Base-by-base conservation (phyloP, 2,888 invertebrate genomes). In the Isotomurus palustris region DNA sequence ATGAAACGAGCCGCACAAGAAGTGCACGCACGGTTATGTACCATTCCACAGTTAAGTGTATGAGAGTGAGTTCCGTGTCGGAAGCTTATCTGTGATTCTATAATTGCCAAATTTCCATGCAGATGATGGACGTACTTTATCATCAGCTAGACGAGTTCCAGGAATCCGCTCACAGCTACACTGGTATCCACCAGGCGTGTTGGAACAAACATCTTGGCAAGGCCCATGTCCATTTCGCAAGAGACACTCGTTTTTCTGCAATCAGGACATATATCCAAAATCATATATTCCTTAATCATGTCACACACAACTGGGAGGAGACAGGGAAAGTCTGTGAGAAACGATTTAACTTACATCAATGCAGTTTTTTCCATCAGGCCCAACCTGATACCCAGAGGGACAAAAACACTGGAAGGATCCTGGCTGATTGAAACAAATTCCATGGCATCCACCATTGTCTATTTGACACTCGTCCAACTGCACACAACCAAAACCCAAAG, bases 191-290 rank as follows among this genome's bases (percentile, higher is more conserved):
- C 83, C 83, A 69, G 78, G 76, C 36, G 77, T 77, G 73, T 84
- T 84, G 61, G 73, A 73, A 72, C 84, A 85, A 40, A 76, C 76
- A 69, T 82, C 83, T 73, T 84, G 82, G 72, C 84, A 85, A 14
- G 83, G 83, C 6, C 83, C 84, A 68, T 78, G 80, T 24, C 83
- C 84, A 73, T 83, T 83, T 70, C 82, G 79, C 67, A 80, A 74
- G 27, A 81, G 74, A 71, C 83, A 84, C 73, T 83, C 83, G 73
- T 84, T 81, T 66, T 81, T 75, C 48, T 49, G 17, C 14, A 40
- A 40, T n/a, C n/a, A n/a, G n/a, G n/a, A n/a, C n/a, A n/a, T n/a
- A n/a, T n/a, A n/a, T n/a, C n/a, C n/a, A n/a, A 40, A 40, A 40
- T 40, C 40, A 40, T n/a, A 40, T 10, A 40, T n/a, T n/a, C n/a